Base-by-base conservation (phyloP, 2,113 vertebrate species). In the Butorides virescens region DNA sequence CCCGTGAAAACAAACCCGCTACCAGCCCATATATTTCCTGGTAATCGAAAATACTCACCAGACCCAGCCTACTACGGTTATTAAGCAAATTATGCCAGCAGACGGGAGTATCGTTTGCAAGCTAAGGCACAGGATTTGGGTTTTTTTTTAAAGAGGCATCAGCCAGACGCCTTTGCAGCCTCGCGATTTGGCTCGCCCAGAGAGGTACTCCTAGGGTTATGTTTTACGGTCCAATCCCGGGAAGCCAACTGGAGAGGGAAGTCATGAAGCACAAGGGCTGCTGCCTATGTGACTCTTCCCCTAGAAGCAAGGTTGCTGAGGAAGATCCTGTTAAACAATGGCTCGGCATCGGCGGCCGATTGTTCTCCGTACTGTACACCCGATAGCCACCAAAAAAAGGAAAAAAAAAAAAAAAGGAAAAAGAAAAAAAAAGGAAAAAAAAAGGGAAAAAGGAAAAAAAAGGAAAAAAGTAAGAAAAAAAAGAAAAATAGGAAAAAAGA, bases 21-120 rank as follows among this genome's bases (percentile, higher is more conserved):
- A 97, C 90, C 97, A 93, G 68, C 79, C 94, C 95, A 52, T 86
- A 72, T 95, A 97, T 97, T 98, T 98, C 95, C 95, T 97, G 96
- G 91, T 96, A 97, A 98, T 97, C 95, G 95, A 97, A 98, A 98
- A 97, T 98, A 98, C 98, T 98, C 97, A 97, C 98, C 98, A 91
- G 92, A 92, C 46, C 95, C 97, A 93, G 93, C 94, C 96, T 98
- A 96, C 95, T 92, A 93, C 25, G 97, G 97, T 97, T 98, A 97
- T 97, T 97, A 98, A 98, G 98, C 95, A 97, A 96, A 97, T 92
- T 88, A 96, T 95, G 96, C 90, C 97, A 97, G 95, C 89, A 97
- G 95, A 95, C 93, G 66, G 93, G 75, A 96, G 89, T 94, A 96
- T 95, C 92, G 44, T 92, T 97, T 96, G 83, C 78, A 91, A 96